Base-by-base conservation (phyloP, 1,140 invertebrate species). In the Chionoecetes opilio region DNA sequence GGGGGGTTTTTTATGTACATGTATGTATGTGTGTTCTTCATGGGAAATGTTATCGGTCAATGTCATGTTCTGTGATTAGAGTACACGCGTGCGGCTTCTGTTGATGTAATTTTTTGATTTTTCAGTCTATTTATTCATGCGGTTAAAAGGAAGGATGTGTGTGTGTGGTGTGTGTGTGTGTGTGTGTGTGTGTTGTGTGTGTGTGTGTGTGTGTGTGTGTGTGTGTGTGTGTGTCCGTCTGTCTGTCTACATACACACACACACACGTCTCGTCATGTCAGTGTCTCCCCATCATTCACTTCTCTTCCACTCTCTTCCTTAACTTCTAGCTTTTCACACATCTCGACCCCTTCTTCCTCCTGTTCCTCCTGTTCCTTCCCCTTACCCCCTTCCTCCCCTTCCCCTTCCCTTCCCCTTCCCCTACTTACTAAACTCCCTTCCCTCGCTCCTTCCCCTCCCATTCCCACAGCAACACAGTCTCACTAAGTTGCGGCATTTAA, bases 181-280 rank as follows among this genome's bases (percentile, higher is more conserved):
- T 17, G 6, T n/a, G 26, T 75, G 21, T 75, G 0, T n/a, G 26
- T 75, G 6, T 75, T 75, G 8, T 75, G 63, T 75, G 46, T 53
- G 63, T 75, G 63, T n/a, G 8, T 75, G 63, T n/a, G 63, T 75
- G 63, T 75, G 63, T 75, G 63, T 75, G 63, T 75, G 63, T 75
- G 63, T 75, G 63, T n/a, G 63, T 75, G 21, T n/a, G 63, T 75
- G 63, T 75, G 63, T 75, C 21, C n/a, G 63, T n/a, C 63, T 53
- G 2, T 53, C 46, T 53, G 46, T 53, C 46, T n/a, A n/a, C 26
- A 63, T 21, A 63, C 53, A 63, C 17, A 21, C 9, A 63, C 53
- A 21, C 17, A 6, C 17, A 63, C 41, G 63, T 75, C 26, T 75
- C 63, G 5, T 21, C 63, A 75, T 75, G 63, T 75, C 63, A 75